phyloP scores from a whole-genome alignment of 2,888 invertebrate species.

The Mechanitis mazaeus region DNA sequence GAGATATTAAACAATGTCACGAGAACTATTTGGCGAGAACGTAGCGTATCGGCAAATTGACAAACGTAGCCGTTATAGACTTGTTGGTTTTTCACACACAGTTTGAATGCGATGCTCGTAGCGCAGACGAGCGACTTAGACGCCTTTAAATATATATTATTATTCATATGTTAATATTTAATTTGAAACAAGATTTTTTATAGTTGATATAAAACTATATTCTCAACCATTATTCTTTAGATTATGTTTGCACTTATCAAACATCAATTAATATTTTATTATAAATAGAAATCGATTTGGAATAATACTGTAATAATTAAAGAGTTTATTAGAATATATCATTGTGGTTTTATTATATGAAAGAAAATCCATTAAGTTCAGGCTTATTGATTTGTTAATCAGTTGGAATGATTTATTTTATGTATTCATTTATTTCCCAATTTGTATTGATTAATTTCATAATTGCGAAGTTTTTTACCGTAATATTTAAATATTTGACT shows the following conservation, averaged over 20 bases:
- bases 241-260: not conserved
- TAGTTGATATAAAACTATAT: not conserved
- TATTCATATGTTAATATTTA: no score
- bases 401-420: constrained; percentile 14
- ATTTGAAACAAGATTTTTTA: no score
- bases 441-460: constrained; percentile 16
- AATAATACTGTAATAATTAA: not conserved
- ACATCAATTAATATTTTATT: not conserved
- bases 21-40: constrained; percentile 44
- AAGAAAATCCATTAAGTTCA: constrained; percentile 9
- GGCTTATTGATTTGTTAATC: constrained; percentile 11
- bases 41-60: constrained; percentile 65
- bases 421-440: constrained; percentile 14
- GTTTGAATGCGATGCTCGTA: constrained; percentile 36
- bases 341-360: constrained; percentile 14
- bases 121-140: constrained; percentile 40
- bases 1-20: constrained; percentile 32
- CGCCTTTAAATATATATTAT: constrained; percentile 12
- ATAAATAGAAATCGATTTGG: constrained; percentile 1
- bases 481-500: constrained; percentile 10
- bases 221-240: not conserved
- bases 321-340: constrained; percentile 10
- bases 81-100: constrained; percentile 69
- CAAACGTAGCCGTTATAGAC: constrained; percentile 50
- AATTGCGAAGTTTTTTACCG: not conserved